A percentile compares a stretch with the other conserved stretches of the same genome.
Evolutionary conservation across 2,797 vertebrate species (phyloP).

Genomic region (Phrynocephalus guinanensis): DNA sequence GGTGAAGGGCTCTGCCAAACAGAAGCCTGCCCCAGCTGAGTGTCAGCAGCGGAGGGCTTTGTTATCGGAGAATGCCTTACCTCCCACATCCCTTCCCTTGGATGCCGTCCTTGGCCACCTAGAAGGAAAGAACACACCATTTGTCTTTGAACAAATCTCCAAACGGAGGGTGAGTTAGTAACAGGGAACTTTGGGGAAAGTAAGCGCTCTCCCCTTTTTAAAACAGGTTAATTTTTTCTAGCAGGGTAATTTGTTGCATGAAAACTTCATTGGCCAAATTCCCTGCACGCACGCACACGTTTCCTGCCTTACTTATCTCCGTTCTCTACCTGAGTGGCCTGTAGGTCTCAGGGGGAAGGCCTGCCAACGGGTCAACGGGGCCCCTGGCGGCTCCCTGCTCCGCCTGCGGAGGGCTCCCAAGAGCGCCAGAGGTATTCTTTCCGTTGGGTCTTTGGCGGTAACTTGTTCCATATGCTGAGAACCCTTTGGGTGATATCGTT

Average conservation of each 20-base stretch:
- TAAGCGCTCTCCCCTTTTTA: neutral
- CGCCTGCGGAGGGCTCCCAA: neutral
- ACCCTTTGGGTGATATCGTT: slow-evolving; percentile 26
- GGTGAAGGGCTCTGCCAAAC: slow-evolving; percentile 4
- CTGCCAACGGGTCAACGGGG: neutral
- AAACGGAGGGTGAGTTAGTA: neutral
- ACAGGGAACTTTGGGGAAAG: neutral
- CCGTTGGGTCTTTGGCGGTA: slow-evolving; percentile 22
- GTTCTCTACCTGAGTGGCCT: neutral
- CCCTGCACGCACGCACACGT: no score
- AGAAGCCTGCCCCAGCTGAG: neutral
- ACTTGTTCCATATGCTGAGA: slow-evolving; percentile 36
- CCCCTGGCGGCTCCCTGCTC: neutral
- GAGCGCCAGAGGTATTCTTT: slow-evolving; percentile 13
- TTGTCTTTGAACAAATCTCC: neutral
- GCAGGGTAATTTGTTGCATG: neutral
- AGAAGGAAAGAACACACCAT: neutral
- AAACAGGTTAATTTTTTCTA: slow-evolving; percentile 7
- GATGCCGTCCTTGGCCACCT: neutral
- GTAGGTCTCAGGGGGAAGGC: neutral
- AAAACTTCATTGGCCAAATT: neutral
- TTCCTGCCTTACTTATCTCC: neutral
- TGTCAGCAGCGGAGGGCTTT: neutral
- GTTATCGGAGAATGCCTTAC: slow-evolving; percentile 19
- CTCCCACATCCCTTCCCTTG: slow-evolving; percentile 1